Evolutionary conservation across 2,113 vertebrate species (phyloP).

Genomic region (Morphnarchus princeps): DNA sequence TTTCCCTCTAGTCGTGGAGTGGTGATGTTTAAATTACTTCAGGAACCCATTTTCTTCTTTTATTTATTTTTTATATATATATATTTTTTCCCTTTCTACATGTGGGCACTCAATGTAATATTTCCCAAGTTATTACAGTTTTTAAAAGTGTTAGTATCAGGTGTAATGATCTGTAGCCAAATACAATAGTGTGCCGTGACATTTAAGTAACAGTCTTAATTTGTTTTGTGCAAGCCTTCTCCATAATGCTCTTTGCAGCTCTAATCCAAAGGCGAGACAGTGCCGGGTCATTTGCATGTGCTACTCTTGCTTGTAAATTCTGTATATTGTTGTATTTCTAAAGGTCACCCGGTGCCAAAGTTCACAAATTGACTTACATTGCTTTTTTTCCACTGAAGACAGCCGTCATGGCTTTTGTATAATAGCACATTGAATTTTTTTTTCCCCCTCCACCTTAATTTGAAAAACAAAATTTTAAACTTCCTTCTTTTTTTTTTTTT

Average conservation of each 20-base stretch:
- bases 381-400: conserved; percentile 69
- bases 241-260: conserved; percentile 74
- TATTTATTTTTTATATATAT: conserved; percentile 42
- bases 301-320: conserved; percentile 82
- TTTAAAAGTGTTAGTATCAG: conserved; percentile 91
- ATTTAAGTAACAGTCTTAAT: conserved; percentile 99
- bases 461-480: conserved; percentile 80
- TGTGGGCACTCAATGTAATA: conserved; percentile 83
- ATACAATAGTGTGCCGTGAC: conserved; percentile 98
- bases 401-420: conserved; percentile 80
- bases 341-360: conserved; percentile 95
- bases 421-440: conserved; percentile 79
- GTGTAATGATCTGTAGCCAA: conserved; percentile 99
- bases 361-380: conserved; percentile 95
- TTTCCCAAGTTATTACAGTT: conserved; percentile 97
- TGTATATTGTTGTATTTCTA: conserved; percentile 84
- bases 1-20: conserved; percentile 72
- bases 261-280: conserved; percentile 68
- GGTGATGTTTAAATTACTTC: conserved; percentile 79
- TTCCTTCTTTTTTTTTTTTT: conserved; percentile 9
- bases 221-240: conserved; percentile 85
- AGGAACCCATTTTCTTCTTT: conserved; percentile 70
- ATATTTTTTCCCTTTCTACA: conserved; percentile 70
- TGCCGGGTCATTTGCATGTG: conserved; percentile 83
- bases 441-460: conserved; percentile 61